These are phyloP conservation scores for Tragelaphus oryx DNA, from an alignment of 2,797 vertebrate species.

Conservation along the genomic window DNA sequence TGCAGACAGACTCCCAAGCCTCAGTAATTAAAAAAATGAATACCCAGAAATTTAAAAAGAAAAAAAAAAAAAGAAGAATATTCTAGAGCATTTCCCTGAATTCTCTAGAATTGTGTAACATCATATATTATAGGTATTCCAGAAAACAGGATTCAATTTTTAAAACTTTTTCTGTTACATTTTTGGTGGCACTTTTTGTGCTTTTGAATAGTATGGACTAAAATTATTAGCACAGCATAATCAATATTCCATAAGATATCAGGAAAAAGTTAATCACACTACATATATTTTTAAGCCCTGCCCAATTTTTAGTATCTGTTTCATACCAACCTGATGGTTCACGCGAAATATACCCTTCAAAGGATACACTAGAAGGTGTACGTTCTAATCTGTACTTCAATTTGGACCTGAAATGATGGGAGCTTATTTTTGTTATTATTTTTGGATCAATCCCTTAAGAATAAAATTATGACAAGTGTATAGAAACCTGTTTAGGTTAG, in stretches of 20 bases:
- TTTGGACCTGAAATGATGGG: background rate
- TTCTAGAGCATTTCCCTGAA: background rate
- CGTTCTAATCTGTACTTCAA: background rate
- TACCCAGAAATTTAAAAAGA: background rate
- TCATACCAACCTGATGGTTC: background rate
- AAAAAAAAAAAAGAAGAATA: background rate
- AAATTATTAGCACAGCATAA: background rate
- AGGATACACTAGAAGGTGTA: background rate
- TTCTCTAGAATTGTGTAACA: background rate
- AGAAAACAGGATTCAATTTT: background rate
- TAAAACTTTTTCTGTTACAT: background rate
- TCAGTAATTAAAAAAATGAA: slow-evolving; percentile 39
- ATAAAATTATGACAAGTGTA: background rate
- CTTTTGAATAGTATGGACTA: background rate
- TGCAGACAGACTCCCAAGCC: background rate
- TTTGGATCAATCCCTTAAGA: background rate
- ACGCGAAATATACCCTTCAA: background rate
- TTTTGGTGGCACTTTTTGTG: background rate
- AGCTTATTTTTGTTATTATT: slow-evolving; percentile 15
- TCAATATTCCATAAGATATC: slow-evolving; percentile 9
- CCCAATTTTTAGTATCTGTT: background rate
- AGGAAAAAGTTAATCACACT: background rate
- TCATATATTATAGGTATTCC: background rate
- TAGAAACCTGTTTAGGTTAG: background rate
- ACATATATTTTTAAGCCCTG: background rate